phyloP scores from a whole-genome alignment of 2,888 invertebrate genomes.

The Palloptera scutellata region DNA sequence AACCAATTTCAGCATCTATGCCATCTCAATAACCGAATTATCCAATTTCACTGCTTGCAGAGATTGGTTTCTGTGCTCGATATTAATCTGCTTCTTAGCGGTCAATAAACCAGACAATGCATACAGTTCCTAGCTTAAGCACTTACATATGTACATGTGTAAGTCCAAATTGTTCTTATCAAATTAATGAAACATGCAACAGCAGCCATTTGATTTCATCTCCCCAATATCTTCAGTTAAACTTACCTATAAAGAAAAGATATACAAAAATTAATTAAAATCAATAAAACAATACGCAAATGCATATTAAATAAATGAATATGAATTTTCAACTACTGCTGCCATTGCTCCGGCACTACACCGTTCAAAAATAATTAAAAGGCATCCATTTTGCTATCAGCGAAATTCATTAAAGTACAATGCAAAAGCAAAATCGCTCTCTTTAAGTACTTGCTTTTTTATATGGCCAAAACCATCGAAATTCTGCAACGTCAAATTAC shows the following conservation, averaged over 20 bases:
- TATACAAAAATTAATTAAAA: background rate
- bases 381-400: background rate
- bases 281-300: background rate
- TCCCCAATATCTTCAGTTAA: background rate
- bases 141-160: too few species aligned
- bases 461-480: background rate
- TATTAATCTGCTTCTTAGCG: too few species aligned
- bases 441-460: background rate
- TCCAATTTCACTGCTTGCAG: too few species aligned
- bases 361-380: background rate
- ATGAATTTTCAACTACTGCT: background rate
- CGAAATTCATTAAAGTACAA: background rate
- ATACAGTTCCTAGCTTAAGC: too few species aligned
- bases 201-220: too few species aligned
- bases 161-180: too few species aligned
- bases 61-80: too few species aligned
- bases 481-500: constrained; percentile 9
- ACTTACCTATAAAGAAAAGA: background rate
- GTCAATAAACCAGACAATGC: too few species aligned
- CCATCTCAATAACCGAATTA: too few species aligned
- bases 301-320: background rate
- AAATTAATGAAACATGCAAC: too few species aligned
- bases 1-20: too few species aligned
- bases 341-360: too few species aligned
- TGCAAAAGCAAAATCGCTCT: constrained; percentile 6